Base-by-base conservation (phyloP, 1,140 invertebrate species). In the Epicauta chinensis region DNA sequence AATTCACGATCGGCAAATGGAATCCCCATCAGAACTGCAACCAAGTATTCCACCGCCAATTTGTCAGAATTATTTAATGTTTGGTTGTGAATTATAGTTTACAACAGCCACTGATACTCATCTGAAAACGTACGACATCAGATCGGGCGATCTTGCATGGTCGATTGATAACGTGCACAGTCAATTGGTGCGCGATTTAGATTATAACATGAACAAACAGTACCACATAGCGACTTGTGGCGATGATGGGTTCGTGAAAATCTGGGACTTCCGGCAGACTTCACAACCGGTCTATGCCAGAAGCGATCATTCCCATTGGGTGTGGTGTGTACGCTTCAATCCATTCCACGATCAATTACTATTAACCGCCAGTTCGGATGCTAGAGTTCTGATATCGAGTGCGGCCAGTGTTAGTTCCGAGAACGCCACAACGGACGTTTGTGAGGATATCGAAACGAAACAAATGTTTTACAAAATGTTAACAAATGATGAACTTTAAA, bases 131-230 rank as follows among this genome's bases (percentile, higher is more conserved):
- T 96, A 89, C 80, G 95, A 98, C 72, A 79, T 93, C 0, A 73
- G 93, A 53, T 75, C 75, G 10, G 82, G 67, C 12, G 81, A 85
- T 43, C 72, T 79, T 36, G 80, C 82, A 0, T 98, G 91, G 89
- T 75, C 71, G 43, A 89, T 98, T 61, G 82, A 91, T 53, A 83
- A 85, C 57, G 88, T 91, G 6, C 94, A 98, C 76, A 80, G 82
- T 7, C 91, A 96, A 72, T 77, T 91, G 36, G 84, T 93, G 7
- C 72, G 94, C 55, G 93, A 97, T 70, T 65, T 98, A 12, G 95
- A 98, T 73, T 97, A 96, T 65, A 98, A 98, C 77, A 89, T 92
- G 12, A 98, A 98, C 73, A 87, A 91, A 66, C 93, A 97, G 62
- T 97, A 96, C 67, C 88, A 91, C 66, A 61, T 98, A 51, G 91